Conservation (phyloP, 2,113 vertebrate genomes). For the Amblyornis subalaris region DNA sequence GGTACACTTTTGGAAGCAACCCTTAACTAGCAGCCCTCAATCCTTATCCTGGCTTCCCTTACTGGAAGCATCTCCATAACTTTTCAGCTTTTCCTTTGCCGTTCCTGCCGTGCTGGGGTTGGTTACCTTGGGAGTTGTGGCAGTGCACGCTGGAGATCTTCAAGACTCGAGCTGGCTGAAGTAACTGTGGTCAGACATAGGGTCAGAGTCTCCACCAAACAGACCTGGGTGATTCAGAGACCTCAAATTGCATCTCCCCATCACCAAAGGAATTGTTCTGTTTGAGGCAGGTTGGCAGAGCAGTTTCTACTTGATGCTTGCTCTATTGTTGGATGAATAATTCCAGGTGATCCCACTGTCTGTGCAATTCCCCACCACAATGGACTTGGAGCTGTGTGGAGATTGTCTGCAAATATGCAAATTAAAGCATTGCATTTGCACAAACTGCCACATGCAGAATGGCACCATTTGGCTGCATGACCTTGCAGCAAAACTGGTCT, state of each 20-base stretch:
- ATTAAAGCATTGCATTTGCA: not conserved
- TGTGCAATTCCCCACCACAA: accelerated
- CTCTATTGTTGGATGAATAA: not conserved
- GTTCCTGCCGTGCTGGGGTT: not conserved
- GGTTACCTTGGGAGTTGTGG: not conserved
- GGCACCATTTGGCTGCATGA: not conserved
- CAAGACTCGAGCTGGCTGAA: not conserved
- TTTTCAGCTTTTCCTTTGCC: not conserved
- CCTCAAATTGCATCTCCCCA: not conserved
- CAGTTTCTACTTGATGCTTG: not conserved
- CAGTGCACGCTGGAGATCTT: not conserved
- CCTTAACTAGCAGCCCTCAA: not conserved
- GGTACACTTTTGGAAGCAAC: not conserved
- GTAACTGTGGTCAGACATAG: accelerated
- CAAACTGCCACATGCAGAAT: not conserved
- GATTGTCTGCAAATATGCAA: not conserved
- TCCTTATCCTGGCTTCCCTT: not conserved
- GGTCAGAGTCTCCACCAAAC: not conserved
- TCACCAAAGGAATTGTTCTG: not conserved
- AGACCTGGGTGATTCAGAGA: not conserved
- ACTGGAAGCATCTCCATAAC: not conserved
- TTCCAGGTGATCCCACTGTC: not conserved
- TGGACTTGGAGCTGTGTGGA: not conserved
- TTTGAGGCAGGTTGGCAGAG: not conserved
- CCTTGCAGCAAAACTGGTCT: not conserved